Evolutionary conservation across 2,888 invertebrate species (phyloP).

Genomic region (Galerucella nymphaeae): DNA sequence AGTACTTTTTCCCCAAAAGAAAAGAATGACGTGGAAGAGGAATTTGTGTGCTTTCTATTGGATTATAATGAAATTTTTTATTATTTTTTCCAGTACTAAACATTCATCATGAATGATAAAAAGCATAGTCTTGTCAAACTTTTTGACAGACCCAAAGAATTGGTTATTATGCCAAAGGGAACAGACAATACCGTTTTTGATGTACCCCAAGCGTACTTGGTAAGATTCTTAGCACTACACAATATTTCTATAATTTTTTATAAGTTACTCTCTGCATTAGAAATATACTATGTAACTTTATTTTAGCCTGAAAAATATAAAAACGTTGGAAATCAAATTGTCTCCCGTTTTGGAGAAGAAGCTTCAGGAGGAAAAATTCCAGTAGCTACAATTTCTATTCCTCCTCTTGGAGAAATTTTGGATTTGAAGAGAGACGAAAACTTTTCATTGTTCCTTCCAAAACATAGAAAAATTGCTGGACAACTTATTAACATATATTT

Average conservation of each 20-base stretch:
- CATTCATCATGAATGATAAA: slow-evolving; percentile 31
- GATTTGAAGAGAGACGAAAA: slow-evolving; percentile 71
- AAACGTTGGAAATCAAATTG: slow-evolving; percentile 70
- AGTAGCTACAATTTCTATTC: slow-evolving; percentile 68
- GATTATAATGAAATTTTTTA: too few relatives aligned
- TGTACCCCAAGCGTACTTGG: slow-evolving; percentile 63
- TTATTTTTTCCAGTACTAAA: neutral
- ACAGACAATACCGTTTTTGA: slow-evolving; percentile 72
- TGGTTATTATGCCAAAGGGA: slow-evolving; percentile 81
- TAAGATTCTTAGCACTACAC: slow-evolving; percentile 1
- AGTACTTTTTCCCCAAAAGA: too few relatives aligned
- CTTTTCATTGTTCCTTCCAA: slow-evolving; percentile 81
- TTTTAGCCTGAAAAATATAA: slow-evolving; percentile 69
- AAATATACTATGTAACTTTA: neutral
- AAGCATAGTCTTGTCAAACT: slow-evolving; percentile 72
- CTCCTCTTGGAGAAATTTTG: slow-evolving; percentile 70
- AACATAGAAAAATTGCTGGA: slow-evolving; percentile 77
- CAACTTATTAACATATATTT: slow-evolving; percentile 77
- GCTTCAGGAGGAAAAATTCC: slow-evolving; percentile 68
- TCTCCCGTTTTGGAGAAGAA: slow-evolving; percentile 70
- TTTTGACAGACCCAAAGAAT: slow-evolving; percentile 82
- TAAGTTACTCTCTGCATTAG: neutral
- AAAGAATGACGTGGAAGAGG: too few relatives aligned
- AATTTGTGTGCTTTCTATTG: too few relatives aligned
- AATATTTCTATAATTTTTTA: too few relatives aligned